Evolutionary conservation across 2,797 vertebrate species (phyloP).

Genomic region (Ambastaia sidthimunki): DNA sequence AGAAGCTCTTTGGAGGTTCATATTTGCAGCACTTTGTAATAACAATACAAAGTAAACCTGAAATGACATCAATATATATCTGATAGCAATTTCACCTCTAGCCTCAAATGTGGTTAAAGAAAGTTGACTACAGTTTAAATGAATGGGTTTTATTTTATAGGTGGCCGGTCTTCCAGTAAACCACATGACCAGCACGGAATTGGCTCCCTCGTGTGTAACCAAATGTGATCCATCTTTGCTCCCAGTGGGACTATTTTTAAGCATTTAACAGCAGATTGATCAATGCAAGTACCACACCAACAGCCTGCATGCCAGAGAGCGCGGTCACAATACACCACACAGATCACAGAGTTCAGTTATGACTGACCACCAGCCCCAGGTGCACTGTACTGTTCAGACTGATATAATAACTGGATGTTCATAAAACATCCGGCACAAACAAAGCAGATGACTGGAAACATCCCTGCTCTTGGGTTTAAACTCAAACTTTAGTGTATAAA

Average conservation of each 20-base stretch:
- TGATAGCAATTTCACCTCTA: neutral
- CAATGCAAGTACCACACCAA: constrained; percentile 57
- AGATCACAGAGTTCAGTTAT: constrained; percentile 5
- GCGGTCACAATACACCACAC: constrained; percentile 38
- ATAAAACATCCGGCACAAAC: neutral
- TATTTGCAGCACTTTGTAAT: neutral
- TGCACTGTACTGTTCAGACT: constrained; percentile 2
- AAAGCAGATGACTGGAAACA: neutral
- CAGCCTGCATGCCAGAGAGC: constrained; percentile 40
- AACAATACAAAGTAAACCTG: neutral
- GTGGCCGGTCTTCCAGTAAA: constrained; percentile 19
- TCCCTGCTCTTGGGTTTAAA: neutral
- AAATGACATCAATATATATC: neutral
- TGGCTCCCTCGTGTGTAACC: constrained; percentile 25
- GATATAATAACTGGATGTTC: neutral
- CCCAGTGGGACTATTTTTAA: constrained; percentile 61
- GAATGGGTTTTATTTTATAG: constrained; percentile 14
- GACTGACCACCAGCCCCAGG: constrained; percentile 29
- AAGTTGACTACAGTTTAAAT: neutral
- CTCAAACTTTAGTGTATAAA: neutral
- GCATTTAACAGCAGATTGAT: constrained; percentile 62
- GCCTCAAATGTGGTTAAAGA: neutral
- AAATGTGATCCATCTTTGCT: constrained; percentile 50
- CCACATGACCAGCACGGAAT: neutral
- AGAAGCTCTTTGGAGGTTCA: constrained; percentile 5